Evolutionary conservation across 2,113 vertebrate species (phyloP), one percentile per base, ranked within the genome.

Genomic region (Excalfactoria chinensis): DNA sequence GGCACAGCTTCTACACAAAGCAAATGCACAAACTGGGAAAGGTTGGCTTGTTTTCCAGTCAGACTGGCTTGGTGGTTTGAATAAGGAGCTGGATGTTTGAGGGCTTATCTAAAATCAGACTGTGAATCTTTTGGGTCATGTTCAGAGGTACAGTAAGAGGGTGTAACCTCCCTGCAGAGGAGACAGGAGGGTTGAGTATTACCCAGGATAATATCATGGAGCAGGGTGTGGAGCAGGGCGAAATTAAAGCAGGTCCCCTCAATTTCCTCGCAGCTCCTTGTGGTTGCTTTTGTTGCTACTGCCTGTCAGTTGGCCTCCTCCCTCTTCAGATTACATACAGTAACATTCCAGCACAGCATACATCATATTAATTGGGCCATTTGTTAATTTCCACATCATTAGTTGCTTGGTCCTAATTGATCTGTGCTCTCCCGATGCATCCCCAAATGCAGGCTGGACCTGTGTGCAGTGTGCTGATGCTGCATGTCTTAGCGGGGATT

Each of bases 121-220:
- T 2, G 0, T 40, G 81, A 74, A 91, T 92, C 87, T 93, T 85
- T 71, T 91, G 82, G 87, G 89, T 71, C 6, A 1, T 51, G 82
- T 93, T 96, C 91, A 91, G 93, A 95, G 81, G 71, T 93, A 94
- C 82, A 78, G 48, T 75, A 80, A 89, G 82, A 95, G 94, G 94
- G 93, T 95, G 94, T 95, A 93, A 84, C 91, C 89, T 93, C 78
- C 40, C 21, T 84, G 75, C 66, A 86, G 75, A 93, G 72, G 87
- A 93, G 91, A 44, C 12, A n/a, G 37, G 37, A 95, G 93, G 26
- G 48, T 18, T 93, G 87, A 68, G 25, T 95, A 88, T 83, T 94
- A 83, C 75, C 30, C 26, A 41, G 63, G 60, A 66, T 95, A 88
- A 91, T 86, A 91, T 85, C 85, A 19, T 17, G 62, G 53, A 75